Evolutionary conservation across 2,797 vertebrate genomes (phyloP).

Genomic region (Alcedo atthis): DNA sequence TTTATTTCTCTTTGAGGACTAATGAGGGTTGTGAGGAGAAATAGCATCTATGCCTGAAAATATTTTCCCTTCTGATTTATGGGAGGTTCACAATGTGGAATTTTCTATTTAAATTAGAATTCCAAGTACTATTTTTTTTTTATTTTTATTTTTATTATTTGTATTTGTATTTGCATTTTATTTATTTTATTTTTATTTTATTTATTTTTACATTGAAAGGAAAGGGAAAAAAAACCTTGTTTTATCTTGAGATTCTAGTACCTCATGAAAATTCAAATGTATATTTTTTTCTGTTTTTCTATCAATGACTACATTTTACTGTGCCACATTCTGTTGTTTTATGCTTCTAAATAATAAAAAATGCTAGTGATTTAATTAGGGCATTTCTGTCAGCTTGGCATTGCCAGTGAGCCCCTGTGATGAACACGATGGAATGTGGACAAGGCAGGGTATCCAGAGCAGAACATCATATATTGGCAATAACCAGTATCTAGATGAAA

Average conservation of each 20-base stretch:
- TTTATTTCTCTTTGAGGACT: conserved; percentile 29
- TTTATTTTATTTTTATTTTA: too few relatives aligned
- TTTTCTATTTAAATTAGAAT: neutral
- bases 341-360: neutral
- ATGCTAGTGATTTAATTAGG: neutral
- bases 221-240: neutral
- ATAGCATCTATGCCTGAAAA: neutral
- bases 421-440: neutral
- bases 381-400: neutral
- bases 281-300: neutral
- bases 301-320: neutral
- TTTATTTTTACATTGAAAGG: neutral
- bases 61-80: conserved; percentile 11
- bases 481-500: neutral
- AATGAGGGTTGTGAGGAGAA: neutral
- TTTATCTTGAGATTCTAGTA: neutral
- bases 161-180: too few relatives aligned
- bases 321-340: neutral
- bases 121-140: neutral
- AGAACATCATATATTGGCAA: neutral
- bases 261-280: neutral
- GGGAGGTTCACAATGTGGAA: neutral
- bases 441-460: neutral
- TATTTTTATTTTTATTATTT: neutral
- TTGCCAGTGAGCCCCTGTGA: neutral